phyloP scores from a whole-genome alignment of 2,888 invertebrate genomes.

The Stenurella melanura region DNA sequence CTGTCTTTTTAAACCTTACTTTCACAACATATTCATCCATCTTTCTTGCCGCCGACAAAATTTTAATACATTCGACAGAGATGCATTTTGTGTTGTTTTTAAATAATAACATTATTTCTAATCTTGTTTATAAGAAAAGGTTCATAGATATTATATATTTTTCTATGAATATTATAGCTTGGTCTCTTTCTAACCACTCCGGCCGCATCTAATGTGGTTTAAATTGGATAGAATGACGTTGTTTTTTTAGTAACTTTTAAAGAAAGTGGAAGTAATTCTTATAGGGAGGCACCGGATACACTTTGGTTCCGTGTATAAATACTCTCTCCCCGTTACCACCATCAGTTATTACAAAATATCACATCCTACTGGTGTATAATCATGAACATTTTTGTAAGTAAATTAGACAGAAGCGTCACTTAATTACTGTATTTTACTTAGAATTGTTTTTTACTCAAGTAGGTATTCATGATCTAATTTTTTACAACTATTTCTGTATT shows the following conservation, averaged over 20 bases:
- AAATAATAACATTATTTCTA: conserved; percentile 6
- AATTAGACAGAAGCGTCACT: not conserved
- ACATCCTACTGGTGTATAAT: conserved; percentile 51
- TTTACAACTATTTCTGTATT: not conserved
- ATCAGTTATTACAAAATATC: conserved; percentile 56
- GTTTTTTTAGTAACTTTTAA: conserved; percentile 55
- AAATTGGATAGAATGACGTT: conserved; percentile 37
- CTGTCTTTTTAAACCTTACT: conserved; percentile 24
- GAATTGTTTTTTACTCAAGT: not conserved
- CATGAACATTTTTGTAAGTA: conserved; percentile 65
- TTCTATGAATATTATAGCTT: conserved; percentile 9
- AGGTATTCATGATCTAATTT: not conserved
- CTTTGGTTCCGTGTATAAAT: conserved; percentile 62
- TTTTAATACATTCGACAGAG: conserved; percentile 28
- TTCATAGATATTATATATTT: conserved; percentile 4
- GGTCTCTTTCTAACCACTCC: conserved; percentile 14
- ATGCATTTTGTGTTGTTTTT: conserved; percentile 11
- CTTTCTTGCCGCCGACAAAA: conserved; percentile 6
- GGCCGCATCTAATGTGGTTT: conserved; percentile 23
- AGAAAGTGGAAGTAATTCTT: conserved; percentile 67
- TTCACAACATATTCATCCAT: conserved; percentile 30
- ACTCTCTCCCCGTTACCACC: conserved; percentile 55
- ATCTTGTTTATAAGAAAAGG: conserved; percentile 7
- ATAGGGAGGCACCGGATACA: conserved; percentile 61
- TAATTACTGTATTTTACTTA: not conserved